A percentile compares a stretch with the other conserved stretches of the same genome.
Conservation (phyloP, 2,888 invertebrate species). For the Pyralis farinalis region DNA sequence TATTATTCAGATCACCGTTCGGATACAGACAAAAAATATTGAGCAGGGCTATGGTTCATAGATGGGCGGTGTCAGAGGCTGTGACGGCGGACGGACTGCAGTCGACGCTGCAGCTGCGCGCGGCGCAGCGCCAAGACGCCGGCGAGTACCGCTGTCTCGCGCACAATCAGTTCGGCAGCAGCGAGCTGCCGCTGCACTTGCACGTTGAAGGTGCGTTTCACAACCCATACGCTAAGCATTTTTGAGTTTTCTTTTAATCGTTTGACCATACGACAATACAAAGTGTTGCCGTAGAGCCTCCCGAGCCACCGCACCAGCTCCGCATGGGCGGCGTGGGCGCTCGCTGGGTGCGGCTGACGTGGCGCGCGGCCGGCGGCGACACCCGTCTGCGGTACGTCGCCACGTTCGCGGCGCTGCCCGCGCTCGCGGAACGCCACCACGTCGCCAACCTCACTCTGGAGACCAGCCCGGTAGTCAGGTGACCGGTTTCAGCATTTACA, state of each 20-base stretch:
- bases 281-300: conserved; percentile 76
- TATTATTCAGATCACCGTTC: no score
- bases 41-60: no score
- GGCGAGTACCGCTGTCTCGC: conserved; percentile 87
- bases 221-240: no score
- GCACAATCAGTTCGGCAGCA: conserved; percentile 85
- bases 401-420: conserved; percentile 38
- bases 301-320: conserved; percentile 82
- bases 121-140: conserved; percentile 84
- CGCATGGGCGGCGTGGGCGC: conserved; percentile 81
- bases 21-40: no score
- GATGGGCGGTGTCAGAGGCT: conserved; percentile 83
- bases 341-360: conserved; percentile 80
- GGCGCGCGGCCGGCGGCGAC: conserved; percentile 49
- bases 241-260: no score
- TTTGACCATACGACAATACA: not conserved
- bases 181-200: conserved; percentile 83
- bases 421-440: conserved; percentile 33
- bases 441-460: conserved; percentile 45
- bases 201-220: conserved; percentile 82
- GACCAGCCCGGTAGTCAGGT: conserved; percentile 26
- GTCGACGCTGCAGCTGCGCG: conserved; percentile 83
- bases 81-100: conserved; percentile 84
- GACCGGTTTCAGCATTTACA: not conserved
- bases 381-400: conserved; percentile 34